phyloP scores from a whole-genome alignment of 2,797 vertebrate genomes.

The Taenioides sp. region DNA sequence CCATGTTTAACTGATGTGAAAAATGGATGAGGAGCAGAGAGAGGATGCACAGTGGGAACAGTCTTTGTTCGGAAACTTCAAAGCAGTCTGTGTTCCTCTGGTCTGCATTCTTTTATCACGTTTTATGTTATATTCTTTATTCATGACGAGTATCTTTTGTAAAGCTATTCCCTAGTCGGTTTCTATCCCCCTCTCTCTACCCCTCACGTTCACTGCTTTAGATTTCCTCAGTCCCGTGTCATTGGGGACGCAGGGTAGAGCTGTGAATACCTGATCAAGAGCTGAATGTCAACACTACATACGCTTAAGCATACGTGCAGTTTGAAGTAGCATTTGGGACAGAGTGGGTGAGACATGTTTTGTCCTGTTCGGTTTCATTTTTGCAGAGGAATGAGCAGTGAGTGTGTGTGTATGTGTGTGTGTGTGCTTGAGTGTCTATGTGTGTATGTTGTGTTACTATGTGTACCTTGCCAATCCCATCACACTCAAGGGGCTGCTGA shows the following conservation, averaged over 20 bases:
- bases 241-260: slow-evolving; percentile 11
- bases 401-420: too few species aligned
- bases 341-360: neutral
- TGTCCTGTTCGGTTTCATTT: neutral
- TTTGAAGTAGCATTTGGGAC: neutral
- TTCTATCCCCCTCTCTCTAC: slow-evolving; percentile 30
- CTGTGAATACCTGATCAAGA: slow-evolving; percentile 50
- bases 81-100: slow-evolving; percentile 36
- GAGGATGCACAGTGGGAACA: slow-evolving; percentile 27
- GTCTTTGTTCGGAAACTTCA: slow-evolving; percentile 38
- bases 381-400: neutral
- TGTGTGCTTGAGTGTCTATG: neutral
- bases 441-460: neutral
- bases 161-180: slow-evolving; percentile 27
- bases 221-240: slow-evolving; percentile 34
- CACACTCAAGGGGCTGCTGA: neutral
- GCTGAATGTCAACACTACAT: slow-evolving; percentile 32
- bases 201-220: slow-evolving; percentile 32
- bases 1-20: slow-evolving; percentile 12
- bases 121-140: slow-evolving; percentile 46
- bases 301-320: slow-evolving; percentile 17
- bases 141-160: slow-evolving; percentile 45
- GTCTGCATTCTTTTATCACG: slow-evolving; percentile 30
- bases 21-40: slow-evolving; percentile 6
- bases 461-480: neutral